A percentile compares a stretch with the other conserved stretches of the same genome.
Conservation (phyloP, 2,888 invertebrate species). For the Patella caerulea region DNA sequence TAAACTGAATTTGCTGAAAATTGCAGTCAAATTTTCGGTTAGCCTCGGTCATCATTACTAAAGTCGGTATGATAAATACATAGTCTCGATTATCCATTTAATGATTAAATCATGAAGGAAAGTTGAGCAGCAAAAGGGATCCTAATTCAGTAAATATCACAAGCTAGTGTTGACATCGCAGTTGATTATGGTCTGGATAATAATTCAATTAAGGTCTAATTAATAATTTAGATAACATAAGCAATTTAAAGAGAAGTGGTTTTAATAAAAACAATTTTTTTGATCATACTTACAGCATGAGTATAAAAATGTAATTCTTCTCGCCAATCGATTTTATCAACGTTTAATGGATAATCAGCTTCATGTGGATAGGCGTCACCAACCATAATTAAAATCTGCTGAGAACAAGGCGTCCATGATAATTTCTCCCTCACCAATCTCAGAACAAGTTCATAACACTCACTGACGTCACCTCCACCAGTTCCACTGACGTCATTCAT, state of each 20-base stretch:
- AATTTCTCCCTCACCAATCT: slow-evolving; percentile 48
- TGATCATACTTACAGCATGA: slow-evolving; percentile 31
- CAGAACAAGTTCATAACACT: slow-evolving; percentile 67
- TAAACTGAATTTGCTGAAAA: too few relatives aligned
- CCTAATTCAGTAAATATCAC: too few relatives aligned
- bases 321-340: slow-evolving; percentile 59
- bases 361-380: slow-evolving; percentile 65
- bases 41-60: too few relatives aligned
- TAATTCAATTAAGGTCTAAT: neutral
- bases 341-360: slow-evolving; percentile 49
- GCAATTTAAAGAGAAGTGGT: neutral
- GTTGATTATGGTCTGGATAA: neutral
- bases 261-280: neutral
- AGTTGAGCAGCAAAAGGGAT: too few relatives aligned
- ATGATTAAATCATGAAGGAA: too few relatives aligned
- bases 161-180: too few relatives aligned
- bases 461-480: slow-evolving; percentile 63
- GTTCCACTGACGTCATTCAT: slow-evolving; percentile 55
- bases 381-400: slow-evolving; percentile 62
- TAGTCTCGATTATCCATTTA: too few relatives aligned
- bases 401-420: slow-evolving; percentile 56
- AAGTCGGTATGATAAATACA: too few relatives aligned
- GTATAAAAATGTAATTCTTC: slow-evolving; percentile 43
- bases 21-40: too few relatives aligned
- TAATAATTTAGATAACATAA: too few relatives aligned